Percentiles rank a stretch among this genome's conserved stretches.
Evolutionary conservation across 2,888 invertebrate species (phyloP).

Genomic region (Dryocosmus kuriphilus): DNA sequence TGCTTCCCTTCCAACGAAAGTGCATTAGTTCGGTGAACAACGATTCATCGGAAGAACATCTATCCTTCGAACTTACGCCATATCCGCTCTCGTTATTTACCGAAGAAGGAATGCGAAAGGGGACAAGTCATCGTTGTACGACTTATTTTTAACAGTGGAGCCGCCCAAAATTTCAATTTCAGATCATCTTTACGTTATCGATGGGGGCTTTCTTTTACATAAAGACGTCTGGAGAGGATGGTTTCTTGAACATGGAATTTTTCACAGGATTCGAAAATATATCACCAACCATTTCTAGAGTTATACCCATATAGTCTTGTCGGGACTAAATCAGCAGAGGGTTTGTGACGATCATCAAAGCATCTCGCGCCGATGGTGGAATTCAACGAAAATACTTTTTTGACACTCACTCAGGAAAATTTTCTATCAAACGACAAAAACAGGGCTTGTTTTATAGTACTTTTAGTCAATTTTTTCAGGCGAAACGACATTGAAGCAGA

Average conservation of each 20-base stretch:
- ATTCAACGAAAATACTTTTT: conserved; percentile 69
- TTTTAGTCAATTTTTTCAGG: conserved; percentile 70
- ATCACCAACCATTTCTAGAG: conserved; percentile 44
- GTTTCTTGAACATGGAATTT: background rate
- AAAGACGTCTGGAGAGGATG: background rate
- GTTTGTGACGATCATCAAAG: conserved; percentile 71
- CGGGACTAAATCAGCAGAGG: conserved; percentile 72
- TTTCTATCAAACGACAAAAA: conserved; percentile 54
- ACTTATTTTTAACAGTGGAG: background rate
- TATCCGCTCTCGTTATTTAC: conserved; percentile 30
- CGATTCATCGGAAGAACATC: background rate
- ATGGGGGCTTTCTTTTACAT: conserved; percentile 59
- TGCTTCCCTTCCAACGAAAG: conserved; percentile 20
- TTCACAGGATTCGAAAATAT: conserved; percentile 49
- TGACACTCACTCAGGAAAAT: conserved; percentile 63
- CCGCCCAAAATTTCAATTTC: background rate
- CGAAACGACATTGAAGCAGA: conserved; percentile 70
- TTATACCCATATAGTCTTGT: conserved; percentile 48
- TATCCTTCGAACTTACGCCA: background rate
- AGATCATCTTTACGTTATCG: conserved; percentile 49
- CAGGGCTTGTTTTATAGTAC: conserved; percentile 63
- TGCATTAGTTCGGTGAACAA: background rate
- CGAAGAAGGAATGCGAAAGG: conserved; percentile 36
- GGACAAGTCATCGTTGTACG: conserved; percentile 18
- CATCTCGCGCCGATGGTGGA: conserved; percentile 70